Percentiles rank a stretch among this genome's conserved stretches.
phyloP scores from a whole-genome alignment of 2,888 invertebrate genomes.

The Philhelius pedissequus region DNA sequence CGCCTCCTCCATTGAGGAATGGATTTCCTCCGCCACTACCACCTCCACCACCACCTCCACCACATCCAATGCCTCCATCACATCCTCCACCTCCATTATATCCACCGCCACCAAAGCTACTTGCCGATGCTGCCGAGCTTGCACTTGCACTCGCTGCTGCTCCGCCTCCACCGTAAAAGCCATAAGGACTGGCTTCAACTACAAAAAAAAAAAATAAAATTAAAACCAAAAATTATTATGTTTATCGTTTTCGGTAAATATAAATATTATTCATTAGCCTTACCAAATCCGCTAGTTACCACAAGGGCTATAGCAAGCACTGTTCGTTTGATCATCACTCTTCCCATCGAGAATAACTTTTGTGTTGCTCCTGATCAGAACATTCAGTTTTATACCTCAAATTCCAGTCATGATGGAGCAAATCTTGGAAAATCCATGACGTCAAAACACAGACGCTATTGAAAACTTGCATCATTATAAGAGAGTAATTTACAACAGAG shows the following conservation, averaged over 20 bases:
- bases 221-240: not conserved
- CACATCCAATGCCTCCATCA: slow-evolving; percentile 10
- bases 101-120: slow-evolving; percentile 68
- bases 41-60: not conserved
- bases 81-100: not conserved
- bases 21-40: slow-evolving; percentile 56
- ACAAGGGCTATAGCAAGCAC: slow-evolving; percentile 58
- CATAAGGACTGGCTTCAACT: slow-evolving; percentile 54
- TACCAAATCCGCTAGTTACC: slow-evolving; percentile 50
- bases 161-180: slow-evolving; percentile 69
- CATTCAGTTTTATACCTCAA: slow-evolving; percentile 60
- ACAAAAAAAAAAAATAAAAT: slow-evolving; percentile 21
- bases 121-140: slow-evolving; percentile 69
- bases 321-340: slow-evolving; percentile 57
- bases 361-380: slow-evolving; percentile 28
- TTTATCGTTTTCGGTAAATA: not conserved
- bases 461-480: slow-evolving; percentile 19
- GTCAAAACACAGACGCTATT: slow-evolving; percentile 19
- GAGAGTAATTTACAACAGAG: not conserved
- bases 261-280: not conserved
- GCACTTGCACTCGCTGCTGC: slow-evolving; percentile 59
- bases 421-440: slow-evolving; percentile 67
- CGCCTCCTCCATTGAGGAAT: slow-evolving; percentile 55
- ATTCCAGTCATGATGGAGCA: not conserved
- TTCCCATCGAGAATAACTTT: slow-evolving; percentile 52